These are phyloP conservation scores for Sciurus carolinensis DNA, from an alignment of 2,797 vertebrate species.

Conservation along the genomic window DNA sequence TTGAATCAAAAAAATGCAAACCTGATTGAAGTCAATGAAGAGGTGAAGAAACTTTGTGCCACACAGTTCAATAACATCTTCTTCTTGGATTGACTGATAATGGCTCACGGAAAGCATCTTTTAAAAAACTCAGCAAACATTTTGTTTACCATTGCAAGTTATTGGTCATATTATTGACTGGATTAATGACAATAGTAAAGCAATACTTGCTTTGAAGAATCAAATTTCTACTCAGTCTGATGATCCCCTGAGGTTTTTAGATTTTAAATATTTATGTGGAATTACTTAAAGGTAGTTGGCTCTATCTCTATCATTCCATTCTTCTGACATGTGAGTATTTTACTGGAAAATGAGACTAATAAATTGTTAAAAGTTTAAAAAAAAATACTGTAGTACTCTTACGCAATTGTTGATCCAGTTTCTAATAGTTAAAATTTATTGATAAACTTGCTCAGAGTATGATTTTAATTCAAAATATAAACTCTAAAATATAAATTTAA, in stretches of 20 bases:
- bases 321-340: constrained; percentile 93
- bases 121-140: constrained; percentile 59
- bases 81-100: constrained; percentile 95
- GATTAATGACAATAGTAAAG: constrained; percentile 94
- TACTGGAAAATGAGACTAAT: constrained; percentile 92
- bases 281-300: constrained; percentile 88
- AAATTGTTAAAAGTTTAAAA: constrained; percentile 89
- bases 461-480: constrained; percentile 77
- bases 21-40: constrained; percentile 99
- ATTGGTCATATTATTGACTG: constrained; percentile 93
- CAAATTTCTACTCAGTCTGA: constrained; percentile 91
- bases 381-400: not conserved
- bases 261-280: constrained; percentile 93
- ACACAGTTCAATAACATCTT: constrained; percentile 99
- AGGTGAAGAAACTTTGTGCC: constrained; percentile 98
- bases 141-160: constrained; percentile 86
- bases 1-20: constrained; percentile 99
- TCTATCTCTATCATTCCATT: constrained; percentile 90
- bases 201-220: constrained; percentile 98
- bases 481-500: constrained; percentile 18
- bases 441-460: not conserved
- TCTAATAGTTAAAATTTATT: constrained; percentile 25
- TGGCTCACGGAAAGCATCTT: constrained; percentile 75
- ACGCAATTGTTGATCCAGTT: not conserved
- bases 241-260: constrained; percentile 91